These are phyloP conservation scores for Stichopus chloronotus DNA, from an alignment of 35 echinoderm and acorn worm species.

Conservation along the genomic window DNA sequence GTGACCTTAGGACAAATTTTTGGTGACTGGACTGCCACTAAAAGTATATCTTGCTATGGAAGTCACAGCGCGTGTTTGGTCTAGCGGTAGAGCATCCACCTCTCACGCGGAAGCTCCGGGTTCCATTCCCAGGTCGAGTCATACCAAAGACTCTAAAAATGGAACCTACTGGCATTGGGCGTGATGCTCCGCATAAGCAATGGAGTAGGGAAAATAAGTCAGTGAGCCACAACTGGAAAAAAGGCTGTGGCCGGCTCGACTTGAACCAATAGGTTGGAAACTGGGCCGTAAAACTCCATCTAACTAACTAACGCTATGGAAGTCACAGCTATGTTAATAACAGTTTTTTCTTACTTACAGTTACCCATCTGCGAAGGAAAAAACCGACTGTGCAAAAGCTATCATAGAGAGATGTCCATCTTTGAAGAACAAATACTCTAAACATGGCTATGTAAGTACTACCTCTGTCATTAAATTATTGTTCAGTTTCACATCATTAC, in stretches of 20 bases:
- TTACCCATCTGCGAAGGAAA: slow-evolving; percentile 10
- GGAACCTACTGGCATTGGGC: too few relatives aligned
- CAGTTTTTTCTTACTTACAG: slow-evolving; percentile 28
- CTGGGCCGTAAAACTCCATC: too few relatives aligned
- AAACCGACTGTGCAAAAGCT: slow-evolving; percentile 12
- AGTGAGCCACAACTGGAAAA: too few relatives aligned
- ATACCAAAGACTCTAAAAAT: too few relatives aligned
- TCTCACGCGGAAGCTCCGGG: too few relatives aligned
- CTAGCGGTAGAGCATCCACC: too few relatives aligned
- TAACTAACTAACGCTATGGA: too few relatives aligned
- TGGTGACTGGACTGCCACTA: not conserved
- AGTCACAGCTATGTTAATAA: not conserved
- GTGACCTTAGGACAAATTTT: not conserved
- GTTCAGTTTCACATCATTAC: not conserved
- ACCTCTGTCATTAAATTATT: not conserved
- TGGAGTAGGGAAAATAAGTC: too few relatives aligned
- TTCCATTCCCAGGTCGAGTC: too few relatives aligned
- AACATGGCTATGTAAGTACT: slow-evolving; percentile 36
- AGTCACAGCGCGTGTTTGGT: not conserved
- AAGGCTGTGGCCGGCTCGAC: too few relatives aligned
- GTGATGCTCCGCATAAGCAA: too few relatives aligned
- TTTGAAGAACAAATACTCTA: slow-evolving; percentile 42
- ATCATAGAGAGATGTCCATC: slow-evolving; percentile 40
- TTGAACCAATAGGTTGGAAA: too few relatives aligned
- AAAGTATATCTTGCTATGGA: not conserved